Evolutionary conservation across 2,888 invertebrate species (phyloP).

Genomic region (Scaptomyza flava): DNA sequence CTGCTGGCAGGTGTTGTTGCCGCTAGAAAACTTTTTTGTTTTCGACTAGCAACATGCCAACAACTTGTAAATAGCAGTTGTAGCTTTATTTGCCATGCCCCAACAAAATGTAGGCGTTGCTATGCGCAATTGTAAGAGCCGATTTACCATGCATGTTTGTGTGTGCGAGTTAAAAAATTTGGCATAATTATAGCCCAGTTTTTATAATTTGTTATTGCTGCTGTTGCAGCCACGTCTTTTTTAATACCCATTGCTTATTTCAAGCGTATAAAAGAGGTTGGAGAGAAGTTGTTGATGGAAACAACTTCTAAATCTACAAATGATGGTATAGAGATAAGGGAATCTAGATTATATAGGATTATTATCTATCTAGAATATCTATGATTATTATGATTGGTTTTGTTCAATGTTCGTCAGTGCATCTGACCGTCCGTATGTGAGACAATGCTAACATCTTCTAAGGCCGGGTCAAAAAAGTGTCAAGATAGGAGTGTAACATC

Average conservation of each 20-base stretch:
- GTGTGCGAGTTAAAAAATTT: constrained; percentile 44
- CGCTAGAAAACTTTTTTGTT: constrained; percentile 19
- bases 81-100: constrained; percentile 46
- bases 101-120: constrained; percentile 64
- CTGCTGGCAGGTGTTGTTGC: constrained; percentile 61
- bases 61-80: constrained; percentile 30
- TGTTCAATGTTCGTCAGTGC: too few species aligned
- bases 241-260: neutral
- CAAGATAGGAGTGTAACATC: too few species aligned
- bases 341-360: too few species aligned
- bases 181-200: constrained; percentile 69
- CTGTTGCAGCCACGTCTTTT: neutral
- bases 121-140: constrained; percentile 39
- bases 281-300: neutral
- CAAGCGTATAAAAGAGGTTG: neutral
- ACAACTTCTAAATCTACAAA: neutral
- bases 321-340: neutral
- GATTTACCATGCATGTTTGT: neutral
- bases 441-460: too few species aligned
- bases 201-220: constrained; percentile 42
- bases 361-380: too few species aligned
- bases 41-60: constrained; percentile 3
- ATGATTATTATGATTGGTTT: too few species aligned
- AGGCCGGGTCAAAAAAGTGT: too few species aligned
- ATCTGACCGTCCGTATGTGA: too few species aligned